Conservation (phyloP, 2,797 vertebrate species). For the Rhadinocentrus ornatus region DNA sequence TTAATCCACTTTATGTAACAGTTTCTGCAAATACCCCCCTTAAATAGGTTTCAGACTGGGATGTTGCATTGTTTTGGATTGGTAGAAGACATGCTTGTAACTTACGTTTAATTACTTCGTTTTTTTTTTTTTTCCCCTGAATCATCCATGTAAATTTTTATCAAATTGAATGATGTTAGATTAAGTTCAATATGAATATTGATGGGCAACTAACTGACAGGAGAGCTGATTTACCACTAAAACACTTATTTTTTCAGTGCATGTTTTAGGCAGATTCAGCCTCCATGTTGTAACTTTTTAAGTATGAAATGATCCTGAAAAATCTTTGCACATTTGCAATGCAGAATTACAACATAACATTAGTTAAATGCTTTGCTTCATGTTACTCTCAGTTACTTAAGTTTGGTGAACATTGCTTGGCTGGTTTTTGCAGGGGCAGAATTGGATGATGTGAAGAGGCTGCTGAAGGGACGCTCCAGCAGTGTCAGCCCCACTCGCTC, state of each 20-base stretch:
- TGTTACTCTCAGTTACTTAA: background rate
- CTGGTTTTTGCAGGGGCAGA: conserved; percentile 89
- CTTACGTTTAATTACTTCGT: too few relatives aligned
- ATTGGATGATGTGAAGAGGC: conserved; percentile 95
- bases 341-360: background rate
- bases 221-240: too few relatives aligned
- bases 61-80: background rate
- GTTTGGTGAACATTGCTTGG: background rate
- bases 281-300: background rate
- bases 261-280: too few relatives aligned
- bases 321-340: background rate
- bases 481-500: conserved; percentile 95
- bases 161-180: too few relatives aligned
- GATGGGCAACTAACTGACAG: too few relatives aligned
- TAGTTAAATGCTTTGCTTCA: background rate
- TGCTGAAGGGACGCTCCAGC: conserved; percentile 92
- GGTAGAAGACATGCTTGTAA: conserved; percentile 12
- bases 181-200: too few relatives aligned
- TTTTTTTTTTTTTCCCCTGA: too few relatives aligned
- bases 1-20: conserved; percentile 25
- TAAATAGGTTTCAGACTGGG: background rate
- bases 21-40: conserved; percentile 5
- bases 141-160: too few relatives aligned
- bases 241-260: too few relatives aligned
- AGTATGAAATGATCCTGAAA: background rate